Conservation (phyloP, 23 tunicate species). For the Phallusia fumigata region DNA sequence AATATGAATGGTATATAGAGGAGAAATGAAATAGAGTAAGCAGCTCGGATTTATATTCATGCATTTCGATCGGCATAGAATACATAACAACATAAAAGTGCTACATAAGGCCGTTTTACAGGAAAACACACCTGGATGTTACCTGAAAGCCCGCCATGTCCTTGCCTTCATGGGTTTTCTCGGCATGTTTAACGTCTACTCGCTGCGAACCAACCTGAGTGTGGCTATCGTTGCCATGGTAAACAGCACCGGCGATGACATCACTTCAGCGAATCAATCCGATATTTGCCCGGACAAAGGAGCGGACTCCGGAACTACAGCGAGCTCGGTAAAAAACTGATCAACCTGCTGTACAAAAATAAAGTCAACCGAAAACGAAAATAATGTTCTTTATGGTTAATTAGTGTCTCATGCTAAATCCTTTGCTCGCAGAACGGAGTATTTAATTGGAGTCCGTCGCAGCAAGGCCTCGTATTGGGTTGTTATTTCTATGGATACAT, state of each 20-base stretch:
- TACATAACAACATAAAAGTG: no score
- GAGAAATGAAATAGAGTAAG: no score
- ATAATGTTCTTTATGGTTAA: no score
- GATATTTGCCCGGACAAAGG: slow-evolving; percentile 75
- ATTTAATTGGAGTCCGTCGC: slow-evolving; percentile 43
- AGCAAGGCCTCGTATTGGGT: slow-evolving; percentile 50
- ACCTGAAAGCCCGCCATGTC: slow-evolving; percentile 65
- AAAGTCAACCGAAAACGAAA: not conserved
- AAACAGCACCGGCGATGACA: slow-evolving; percentile 32
- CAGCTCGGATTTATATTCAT: no score
- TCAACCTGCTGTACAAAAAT: not conserved
- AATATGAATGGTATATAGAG: no score
- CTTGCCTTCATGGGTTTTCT: slow-evolving; percentile 76
- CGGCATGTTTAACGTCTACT: slow-evolving; percentile 79
- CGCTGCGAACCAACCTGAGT: slow-evolving; percentile 65
- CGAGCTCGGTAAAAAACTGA: slow-evolving; percentile 19
- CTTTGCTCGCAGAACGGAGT: slow-evolving; percentile 62
- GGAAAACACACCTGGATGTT: slow-evolving; percentile 74
- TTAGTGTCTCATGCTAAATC: no score
- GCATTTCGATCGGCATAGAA: no score
- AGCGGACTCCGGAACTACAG: not conserved
- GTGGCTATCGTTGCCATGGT: slow-evolving; percentile 94
- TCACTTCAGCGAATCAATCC: slow-evolving; percentile 27
- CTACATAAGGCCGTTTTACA: no score
- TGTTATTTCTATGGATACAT: slow-evolving; percentile 83